phyloP scores from a whole-genome alignment of 2,888 invertebrate species.

The Drosophila emarginata region DNA sequence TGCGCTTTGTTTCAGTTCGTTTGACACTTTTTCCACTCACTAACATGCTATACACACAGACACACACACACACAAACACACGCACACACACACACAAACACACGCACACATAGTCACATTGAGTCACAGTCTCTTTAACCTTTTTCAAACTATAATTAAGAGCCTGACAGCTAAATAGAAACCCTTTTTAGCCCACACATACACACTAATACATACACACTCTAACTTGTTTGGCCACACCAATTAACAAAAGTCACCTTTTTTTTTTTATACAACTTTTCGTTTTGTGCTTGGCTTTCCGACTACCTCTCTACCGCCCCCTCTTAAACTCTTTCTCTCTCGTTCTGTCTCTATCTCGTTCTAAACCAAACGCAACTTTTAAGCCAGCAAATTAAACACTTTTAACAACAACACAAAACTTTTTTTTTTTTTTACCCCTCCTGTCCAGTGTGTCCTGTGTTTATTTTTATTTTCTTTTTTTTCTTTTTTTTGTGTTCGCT shows the following conservation, averaged over 20 bases:
- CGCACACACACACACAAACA: constrained; percentile 6
- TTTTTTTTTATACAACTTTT: constrained; percentile 46
- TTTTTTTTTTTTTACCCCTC: constrained; percentile 37
- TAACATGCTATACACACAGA: not conserved
- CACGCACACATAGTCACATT: constrained; percentile 8
- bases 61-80: constrained; percentile 17
- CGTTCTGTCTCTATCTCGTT: constrained; percentile 44
- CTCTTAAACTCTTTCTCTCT: constrained; percentile 35
- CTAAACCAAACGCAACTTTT: constrained; percentile 67
- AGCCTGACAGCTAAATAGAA: constrained; percentile 50
- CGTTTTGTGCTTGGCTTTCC: constrained; percentile 44
- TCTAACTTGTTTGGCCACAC: constrained; percentile 38
- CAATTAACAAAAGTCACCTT: constrained; percentile 62
- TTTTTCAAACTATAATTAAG: constrained; percentile 47
- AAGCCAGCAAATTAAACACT: constrained; percentile 77
- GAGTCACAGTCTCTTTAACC: constrained; percentile 39
- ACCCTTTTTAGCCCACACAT: constrained; percentile 35
- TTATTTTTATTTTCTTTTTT: constrained; percentile 33
- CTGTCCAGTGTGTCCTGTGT: constrained; percentile 28
- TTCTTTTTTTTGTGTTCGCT: constrained; percentile 39
- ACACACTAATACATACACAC: constrained; percentile 29
- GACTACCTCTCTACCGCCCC: constrained; percentile 18
- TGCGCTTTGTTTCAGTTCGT: constrained; percentile 56
- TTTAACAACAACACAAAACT: constrained; percentile 66
- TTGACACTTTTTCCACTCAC: constrained; percentile 43